Base-by-base conservation (phyloP, 2,113 vertebrate species). In the Mystacornis crossleyi region DNA sequence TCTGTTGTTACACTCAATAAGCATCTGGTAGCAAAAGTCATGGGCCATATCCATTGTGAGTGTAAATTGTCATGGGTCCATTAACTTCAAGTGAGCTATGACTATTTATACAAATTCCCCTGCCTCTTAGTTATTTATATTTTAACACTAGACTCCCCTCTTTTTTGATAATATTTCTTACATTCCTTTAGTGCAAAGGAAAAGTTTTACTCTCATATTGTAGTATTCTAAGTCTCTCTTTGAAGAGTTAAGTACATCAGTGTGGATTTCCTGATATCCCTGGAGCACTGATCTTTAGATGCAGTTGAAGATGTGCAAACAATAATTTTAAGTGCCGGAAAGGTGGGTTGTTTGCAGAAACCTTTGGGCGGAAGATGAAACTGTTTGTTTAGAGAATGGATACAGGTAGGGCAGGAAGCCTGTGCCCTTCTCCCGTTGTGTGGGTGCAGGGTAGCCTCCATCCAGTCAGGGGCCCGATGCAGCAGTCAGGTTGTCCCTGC, bases 1-100 rank as follows among this genome's bases (percentile, higher is more conserved):
- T 31, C 31, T 84, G 36, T 80, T 89, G 25, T 77, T 75, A n/a
- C 16, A 55, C 23, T 86, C 43, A 34, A 0, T 42, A 50, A 67
- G 48, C 45, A 64, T 71, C 64, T 90, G 72, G 86, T 66, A 85
- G 40, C 57, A 82, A 60, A 87, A 72, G 57, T 88, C 58, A 95
- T 0, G 50, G 90, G n/a, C 70, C 79, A 54, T 95, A 82, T 69
- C 62, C 23, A 23, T 54, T 42, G 50, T 75, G 62, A 96, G 89
- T 93, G 78, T 93, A 96, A 91, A 82, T 90, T 96, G 81, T 85
- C 58, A n/a, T 15, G 88, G 87, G 89, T 47, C 66, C 81, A 82
- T 91, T 95, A 70, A 72, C 78, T 96, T 90, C 87, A 91, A 47
- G 54, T 95, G 81, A 96, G 42, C 94, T 96, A 85, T 95, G 89